Evolutionary conservation across 2,113 vertebrate genomes (phyloP).

Genomic region (Myocastor coypus): DNA sequence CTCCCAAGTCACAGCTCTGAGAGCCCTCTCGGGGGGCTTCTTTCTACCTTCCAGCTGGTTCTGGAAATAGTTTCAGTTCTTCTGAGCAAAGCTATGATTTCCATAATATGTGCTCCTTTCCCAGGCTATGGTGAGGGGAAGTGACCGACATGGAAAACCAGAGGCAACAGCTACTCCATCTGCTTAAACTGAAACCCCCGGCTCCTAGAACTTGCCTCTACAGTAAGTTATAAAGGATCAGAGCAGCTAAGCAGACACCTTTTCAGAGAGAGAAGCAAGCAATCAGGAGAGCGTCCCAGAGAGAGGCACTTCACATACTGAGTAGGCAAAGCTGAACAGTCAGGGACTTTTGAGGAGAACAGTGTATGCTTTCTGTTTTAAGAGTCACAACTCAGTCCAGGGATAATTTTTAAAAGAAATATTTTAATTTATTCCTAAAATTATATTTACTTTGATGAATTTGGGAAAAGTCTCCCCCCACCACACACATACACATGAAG

Average conservation of each 20-base stretch:
- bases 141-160: no score
- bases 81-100: not conserved
- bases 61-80: not conserved
- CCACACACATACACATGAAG: not conserved
- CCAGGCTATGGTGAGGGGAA: not conserved
- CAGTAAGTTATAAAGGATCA: not conserved
- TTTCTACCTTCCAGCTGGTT: not conserved
- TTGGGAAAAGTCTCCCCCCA: not conserved
- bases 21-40: not conserved
- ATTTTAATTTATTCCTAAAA: conserved; percentile 42
- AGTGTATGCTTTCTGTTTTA: conserved; percentile 62
- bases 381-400: conserved; percentile 31
- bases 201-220: not conserved
- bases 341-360: conserved; percentile 60
- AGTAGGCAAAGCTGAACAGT: not conserved
- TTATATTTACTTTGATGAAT: not conserved
- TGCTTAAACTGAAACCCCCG: not conserved
- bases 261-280: not conserved
- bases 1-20: not conserved
- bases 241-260: not conserved
- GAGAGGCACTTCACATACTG: not conserved
- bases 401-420: conserved; percentile 36
- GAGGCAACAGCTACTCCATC: not conserved
- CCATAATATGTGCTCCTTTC: not conserved
- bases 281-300: conserved; percentile 1